Evolutionary conservation across 2,113 vertebrate species (phyloP), one percentile per base, ranked within the genome.

Genomic region (Etia nguti): DNA sequence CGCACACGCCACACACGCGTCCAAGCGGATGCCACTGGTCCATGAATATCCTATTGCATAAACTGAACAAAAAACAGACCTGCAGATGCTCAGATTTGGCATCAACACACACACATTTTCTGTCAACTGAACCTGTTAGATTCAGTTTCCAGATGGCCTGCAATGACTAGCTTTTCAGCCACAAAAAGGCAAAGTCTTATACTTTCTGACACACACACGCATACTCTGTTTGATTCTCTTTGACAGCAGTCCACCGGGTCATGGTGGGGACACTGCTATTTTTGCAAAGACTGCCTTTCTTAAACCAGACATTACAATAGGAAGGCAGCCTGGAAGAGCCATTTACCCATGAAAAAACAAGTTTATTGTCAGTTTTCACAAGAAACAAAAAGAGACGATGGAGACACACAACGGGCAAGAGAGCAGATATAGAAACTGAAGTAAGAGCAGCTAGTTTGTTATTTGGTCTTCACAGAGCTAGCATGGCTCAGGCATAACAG

Each of bases 101-200:
- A 90, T 31, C 82, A 57, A 83, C 55, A 77, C 80, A 82, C 54
- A 81, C 68, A 81, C 60, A 81, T 0, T 60, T 22, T 9, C 46
- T 52, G 36, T 34, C 16, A 16, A 68, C 38, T 87, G 70, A 87
- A 80, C 52, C 34, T 7, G 62, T 79, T 43, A 48, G 38, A 80
- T 22, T 60, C 18, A 79, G 26, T 81, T 84, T 90, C 57, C 83
- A 90, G 77, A 84, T 86, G 85, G 82, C 36, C 65, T 82, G 48
- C 38, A 36, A 11, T 87, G 70, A 77, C 41, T 70, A 84, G 46
- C 52, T 5, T 75, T 80, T 50, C 20, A 62, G 79, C 79, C 70
- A 80, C 65, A 60, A 90, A 89, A 86, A 84, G 80, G 24, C 68
- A 89, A 90, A 29, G 46, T 31, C 79, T 82, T 73, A 85, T 77